These are phyloP conservation scores for Drosophila truncata DNA, from an alignment of 1,140 invertebrate genomes.

Conservation along the genomic window DNA sequence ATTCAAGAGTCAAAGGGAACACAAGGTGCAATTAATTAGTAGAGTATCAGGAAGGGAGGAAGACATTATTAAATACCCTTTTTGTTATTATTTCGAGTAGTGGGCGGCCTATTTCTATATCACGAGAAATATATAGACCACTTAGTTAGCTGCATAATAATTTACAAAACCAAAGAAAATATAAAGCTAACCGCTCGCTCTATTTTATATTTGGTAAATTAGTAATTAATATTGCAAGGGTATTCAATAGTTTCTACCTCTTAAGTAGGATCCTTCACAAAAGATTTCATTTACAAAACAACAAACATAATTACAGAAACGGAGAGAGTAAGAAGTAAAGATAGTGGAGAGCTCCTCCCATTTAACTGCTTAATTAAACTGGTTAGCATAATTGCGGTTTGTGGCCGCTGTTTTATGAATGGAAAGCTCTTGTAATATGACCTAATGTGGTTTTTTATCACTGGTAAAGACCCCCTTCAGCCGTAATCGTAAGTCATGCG, in stretches of 20 bases:
- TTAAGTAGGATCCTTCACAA: not conserved
- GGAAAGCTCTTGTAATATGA: slow-evolving; percentile 38
- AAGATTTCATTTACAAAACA: slow-evolving; percentile 8
- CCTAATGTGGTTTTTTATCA: slow-evolving; percentile 26
- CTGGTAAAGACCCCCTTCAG: not conserved
- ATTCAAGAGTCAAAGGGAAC: not conserved
- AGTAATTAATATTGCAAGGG: not conserved
- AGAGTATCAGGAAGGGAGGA: not conserved
- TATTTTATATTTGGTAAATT: not conserved
- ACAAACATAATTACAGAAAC: slow-evolving; percentile 18
- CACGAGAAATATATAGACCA: not conserved
- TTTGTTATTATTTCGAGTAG: not conserved
- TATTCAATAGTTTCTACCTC: slow-evolving; percentile 1
- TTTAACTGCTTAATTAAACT: slow-evolving; percentile 56
- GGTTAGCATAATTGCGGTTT: slow-evolving; percentile 53
- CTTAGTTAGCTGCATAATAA: not conserved
- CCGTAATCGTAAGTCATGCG: slow-evolving; percentile 50
- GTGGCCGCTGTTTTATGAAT: slow-evolving; percentile 55
- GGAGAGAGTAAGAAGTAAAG: slow-evolving; percentile 23
- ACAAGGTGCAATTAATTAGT: slow-evolving; percentile 37
- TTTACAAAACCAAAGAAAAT: not conserved
- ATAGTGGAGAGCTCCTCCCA: slow-evolving; percentile 9
- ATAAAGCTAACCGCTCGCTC: too few species aligned
- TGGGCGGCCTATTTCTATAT: too few species aligned
- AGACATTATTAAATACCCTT: not conserved